These are phyloP conservation scores for Pungitius pungitius DNA, from an alignment of 2,113 vertebrate genomes.

Conservation along the genomic window DNA sequence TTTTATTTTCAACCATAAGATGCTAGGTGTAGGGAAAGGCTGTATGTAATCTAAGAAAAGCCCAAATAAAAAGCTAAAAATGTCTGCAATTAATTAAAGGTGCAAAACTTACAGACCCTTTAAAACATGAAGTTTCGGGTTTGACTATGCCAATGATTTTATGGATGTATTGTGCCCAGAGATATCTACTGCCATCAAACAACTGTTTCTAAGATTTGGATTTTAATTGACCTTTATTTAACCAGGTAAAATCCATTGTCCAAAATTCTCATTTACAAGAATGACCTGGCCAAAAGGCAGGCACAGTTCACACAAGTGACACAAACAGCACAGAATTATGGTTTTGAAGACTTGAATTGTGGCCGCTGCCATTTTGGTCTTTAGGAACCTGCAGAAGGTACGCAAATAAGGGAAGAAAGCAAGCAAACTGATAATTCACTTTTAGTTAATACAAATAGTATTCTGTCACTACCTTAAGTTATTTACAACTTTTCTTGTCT, in stretches of 20 bases:
- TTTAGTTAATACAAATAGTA: not conserved
- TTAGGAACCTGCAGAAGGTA: too few relatives aligned
- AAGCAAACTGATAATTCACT: not conserved
- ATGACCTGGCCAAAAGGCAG: too few relatives aligned
- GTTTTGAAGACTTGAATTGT: not conserved
- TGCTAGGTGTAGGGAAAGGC: not conserved
- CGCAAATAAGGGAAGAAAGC: not conserved
- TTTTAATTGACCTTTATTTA: too few relatives aligned
- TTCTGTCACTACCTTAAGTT: too few relatives aligned
- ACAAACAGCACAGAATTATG: too few relatives aligned
- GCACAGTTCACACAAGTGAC: too few relatives aligned
- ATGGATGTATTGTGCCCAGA: too few relatives aligned
- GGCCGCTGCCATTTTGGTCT: too few relatives aligned
- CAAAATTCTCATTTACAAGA: too few relatives aligned
- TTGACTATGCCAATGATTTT: not conserved
- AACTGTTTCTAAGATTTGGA: not conserved
- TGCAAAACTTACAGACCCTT: not conserved
- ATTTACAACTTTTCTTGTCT: too few relatives aligned
- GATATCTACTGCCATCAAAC: not conserved
- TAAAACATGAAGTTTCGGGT: not conserved
- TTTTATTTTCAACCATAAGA: not conserved
- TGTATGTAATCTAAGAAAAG: not conserved
- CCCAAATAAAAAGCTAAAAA: not conserved
- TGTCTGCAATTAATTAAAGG: not conserved
- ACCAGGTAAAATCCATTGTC: too few relatives aligned